phyloP scores from a whole-genome alignment of 2,113 vertebrate genomes.

The Mungos mungo region DNA sequence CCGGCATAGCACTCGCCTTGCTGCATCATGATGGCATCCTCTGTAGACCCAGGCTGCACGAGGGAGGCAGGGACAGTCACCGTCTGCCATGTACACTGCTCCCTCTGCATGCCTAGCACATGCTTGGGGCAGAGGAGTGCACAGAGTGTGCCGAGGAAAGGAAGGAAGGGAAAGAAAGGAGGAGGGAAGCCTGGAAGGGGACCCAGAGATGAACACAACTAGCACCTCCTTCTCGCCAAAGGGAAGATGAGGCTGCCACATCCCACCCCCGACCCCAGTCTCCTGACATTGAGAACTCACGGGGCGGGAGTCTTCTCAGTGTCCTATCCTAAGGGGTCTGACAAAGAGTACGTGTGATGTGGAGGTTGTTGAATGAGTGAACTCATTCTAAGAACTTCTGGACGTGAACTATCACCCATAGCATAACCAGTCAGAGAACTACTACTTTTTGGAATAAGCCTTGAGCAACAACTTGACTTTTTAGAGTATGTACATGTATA shows the following conservation, averaged over 20 bases:
- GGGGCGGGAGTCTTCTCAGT: background rate
- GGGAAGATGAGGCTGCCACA: background rate
- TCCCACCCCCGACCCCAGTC: too few species aligned
- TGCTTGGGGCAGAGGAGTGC: background rate
- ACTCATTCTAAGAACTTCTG: background rate
- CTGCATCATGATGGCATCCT: background rate
- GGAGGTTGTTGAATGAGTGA: background rate
- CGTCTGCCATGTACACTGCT: background rate
- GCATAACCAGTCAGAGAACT: background rate
- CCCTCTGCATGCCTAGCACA: background rate
- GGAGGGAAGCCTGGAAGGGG: background rate
- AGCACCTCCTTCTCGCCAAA: background rate
- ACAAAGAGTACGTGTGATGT: background rate
- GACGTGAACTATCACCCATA: background rate
- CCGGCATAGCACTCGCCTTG: too few species aligned
- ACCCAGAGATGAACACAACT: background rate
- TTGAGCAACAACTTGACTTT: background rate
- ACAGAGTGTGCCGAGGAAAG: background rate
- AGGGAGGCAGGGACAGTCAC: rapidly evolving
- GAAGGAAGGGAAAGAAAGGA: background rate
- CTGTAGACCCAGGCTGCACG: rapidly evolving
- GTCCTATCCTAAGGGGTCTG: background rate
- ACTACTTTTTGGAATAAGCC: background rate
- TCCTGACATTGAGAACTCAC: background rate
- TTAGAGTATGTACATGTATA: background rate